Evolutionary conservation across 2,888 invertebrate genomes (phyloP), one percentile per base, ranked within the genome.

Genomic region (Eristalis tenax): DNA sequence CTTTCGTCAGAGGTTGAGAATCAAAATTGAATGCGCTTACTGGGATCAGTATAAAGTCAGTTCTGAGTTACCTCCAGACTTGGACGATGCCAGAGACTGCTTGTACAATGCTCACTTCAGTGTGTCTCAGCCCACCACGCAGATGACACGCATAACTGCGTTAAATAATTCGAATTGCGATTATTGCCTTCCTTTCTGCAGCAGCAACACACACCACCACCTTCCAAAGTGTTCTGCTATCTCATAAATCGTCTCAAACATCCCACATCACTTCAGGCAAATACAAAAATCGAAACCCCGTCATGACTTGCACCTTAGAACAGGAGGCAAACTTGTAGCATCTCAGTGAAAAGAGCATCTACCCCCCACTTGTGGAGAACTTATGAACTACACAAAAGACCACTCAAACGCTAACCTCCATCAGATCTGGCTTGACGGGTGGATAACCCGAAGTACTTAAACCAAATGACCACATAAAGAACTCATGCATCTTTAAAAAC

Each of bases 381-480:
- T 23, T 57, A 56, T 40, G 56, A 76, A 65, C 43, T 23, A 23
- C 65, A 76, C 71, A 76, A 80, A 76, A 57, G 71, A 57, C 71
- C 80, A 76, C 76, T 85, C 57, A 84, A 80, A 66, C 71, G 59
- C 66, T 84, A 66, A 80, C 80, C 81, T 73, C 84, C 66, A 84
- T 80, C 64, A 80, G 65, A 64, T 65, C 70, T 76, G 23, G 18
- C 63, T 59, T 63, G 63, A 68, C 40, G 59, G 56, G 61, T 40
- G 70, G 71, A 80, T 80, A 71, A 76, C 75, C 66, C 50, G 11
- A 28, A 63, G 81, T 71, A 64, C 80, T 81, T 76, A 76, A 76
- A 81, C 66, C 26, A 76, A 81, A 81, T 76, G 71, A 71, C 80
- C 75, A 68, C 84, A 84, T 80, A 76, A 84, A 80, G 61, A 32